Evolutionary conservation across 92 coral and sea anemone species (phyloP).

Genomic region (Porites evermanni): DNA sequence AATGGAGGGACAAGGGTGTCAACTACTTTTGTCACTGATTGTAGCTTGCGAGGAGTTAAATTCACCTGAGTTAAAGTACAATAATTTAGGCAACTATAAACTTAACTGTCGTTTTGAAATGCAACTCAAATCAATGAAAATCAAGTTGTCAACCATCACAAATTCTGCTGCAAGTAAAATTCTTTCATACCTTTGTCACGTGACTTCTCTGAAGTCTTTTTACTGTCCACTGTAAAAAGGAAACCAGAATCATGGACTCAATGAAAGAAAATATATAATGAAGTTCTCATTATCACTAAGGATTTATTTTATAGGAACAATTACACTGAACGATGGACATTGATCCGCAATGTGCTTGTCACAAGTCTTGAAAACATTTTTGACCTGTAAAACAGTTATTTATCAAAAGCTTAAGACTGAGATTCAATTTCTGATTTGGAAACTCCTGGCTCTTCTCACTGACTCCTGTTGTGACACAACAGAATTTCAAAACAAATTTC

Average conservation of each 20-base stretch:
- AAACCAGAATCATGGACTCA: background rate
- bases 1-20: too few relatives aligned
- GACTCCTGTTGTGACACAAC: too few relatives aligned
- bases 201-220: constrained; percentile 49
- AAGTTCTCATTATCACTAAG: background rate
- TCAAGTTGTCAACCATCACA: too few relatives aligned
- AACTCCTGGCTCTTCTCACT: too few relatives aligned
- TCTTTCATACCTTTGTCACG: constrained; percentile 54
- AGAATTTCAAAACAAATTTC: too few relatives aligned
- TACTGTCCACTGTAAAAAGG: constrained; percentile 42
- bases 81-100: too few relatives aligned
- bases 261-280: background rate
- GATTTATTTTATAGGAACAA: background rate
- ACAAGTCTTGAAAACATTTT: background rate
- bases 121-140: background rate
- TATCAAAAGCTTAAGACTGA: too few relatives aligned
- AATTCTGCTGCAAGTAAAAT: background rate
- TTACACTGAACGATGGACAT: background rate
- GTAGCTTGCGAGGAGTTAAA: background rate
- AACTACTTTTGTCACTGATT: too few relatives aligned
- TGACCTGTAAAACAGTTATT: too few relatives aligned
- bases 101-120: too few relatives aligned
- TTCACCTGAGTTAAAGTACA: background rate
- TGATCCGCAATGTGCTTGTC: too few relatives aligned
- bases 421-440: too few relatives aligned